Conservation (phyloP, 2,113 vertebrate genomes). For the Oncorhynchus clarkii region DNA sequence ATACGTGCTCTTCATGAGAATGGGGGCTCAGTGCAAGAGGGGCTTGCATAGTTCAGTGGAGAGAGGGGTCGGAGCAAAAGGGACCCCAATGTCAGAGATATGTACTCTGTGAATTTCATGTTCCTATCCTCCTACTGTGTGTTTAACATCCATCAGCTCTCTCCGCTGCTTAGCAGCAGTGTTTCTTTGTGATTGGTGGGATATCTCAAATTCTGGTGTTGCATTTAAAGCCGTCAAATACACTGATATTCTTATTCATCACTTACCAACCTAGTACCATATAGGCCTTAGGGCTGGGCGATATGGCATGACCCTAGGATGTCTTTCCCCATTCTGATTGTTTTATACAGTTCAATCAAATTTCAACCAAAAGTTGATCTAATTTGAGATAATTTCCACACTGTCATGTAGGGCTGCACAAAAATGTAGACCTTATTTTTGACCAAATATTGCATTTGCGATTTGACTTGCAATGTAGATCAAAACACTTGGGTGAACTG, state of each 20-base stretch:
- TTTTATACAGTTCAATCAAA: no score
- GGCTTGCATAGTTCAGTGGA: background rate
- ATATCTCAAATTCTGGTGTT: conserved; percentile 13
- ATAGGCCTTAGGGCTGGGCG: no score
- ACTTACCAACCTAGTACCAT: background rate
- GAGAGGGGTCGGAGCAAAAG: background rate
- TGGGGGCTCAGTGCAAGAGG: background rate
- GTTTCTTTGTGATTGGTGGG: conserved; percentile 32
- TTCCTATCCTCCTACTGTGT: background rate
- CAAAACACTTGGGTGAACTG: no score
- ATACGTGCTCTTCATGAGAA: background rate
- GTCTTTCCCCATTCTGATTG: no score
- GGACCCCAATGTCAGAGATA: background rate
- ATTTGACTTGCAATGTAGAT: no score
- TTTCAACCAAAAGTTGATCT: no score
- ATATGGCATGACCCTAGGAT: background rate
- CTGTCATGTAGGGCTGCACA: no score
- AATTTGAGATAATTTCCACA: no score
- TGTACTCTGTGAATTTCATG: background rate
- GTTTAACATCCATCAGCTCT: background rate
- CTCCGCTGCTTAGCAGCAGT: background rate
- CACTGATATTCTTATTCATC: background rate
- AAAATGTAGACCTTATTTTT: no score
- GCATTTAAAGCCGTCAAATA: background rate
- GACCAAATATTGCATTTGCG: no score